Evolutionary conservation across 2,888 invertebrate genomes (phyloP).

Genomic region (Aphrophora alni): DNA sequence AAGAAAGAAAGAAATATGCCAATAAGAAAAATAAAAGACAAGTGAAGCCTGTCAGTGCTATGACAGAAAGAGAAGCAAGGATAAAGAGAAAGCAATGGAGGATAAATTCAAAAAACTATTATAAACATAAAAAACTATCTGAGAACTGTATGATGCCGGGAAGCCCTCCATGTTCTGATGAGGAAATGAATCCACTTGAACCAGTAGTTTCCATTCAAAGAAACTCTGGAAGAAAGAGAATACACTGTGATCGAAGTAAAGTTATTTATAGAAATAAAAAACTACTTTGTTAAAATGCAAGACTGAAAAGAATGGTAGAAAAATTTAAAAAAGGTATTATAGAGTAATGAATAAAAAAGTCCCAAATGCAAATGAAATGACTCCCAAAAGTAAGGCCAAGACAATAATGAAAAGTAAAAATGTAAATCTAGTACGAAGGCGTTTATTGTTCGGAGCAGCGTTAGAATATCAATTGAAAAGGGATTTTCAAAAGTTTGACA

Average conservation of each 20-base stretch:
- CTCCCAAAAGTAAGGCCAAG: conserved; percentile 3
- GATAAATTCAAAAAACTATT: neutral
- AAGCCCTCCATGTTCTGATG: conserved; percentile 23
- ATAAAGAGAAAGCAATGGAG: conserved; percentile 27
- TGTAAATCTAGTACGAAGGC: conserved; percentile 1
- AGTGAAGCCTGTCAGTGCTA: conserved; percentile 19
- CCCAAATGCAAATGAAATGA: conserved; percentile 17
- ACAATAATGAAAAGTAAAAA: conserved; percentile 24
- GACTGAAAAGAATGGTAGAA: conserved; percentile 17
- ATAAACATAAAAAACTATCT: neutral
- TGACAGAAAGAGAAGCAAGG: conserved; percentile 19
- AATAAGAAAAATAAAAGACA: neutral
- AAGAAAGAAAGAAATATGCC: neutral
- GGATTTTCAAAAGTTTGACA: conserved; percentile 6
- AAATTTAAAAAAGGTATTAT: conserved; percentile 22
- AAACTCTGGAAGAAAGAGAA: conserved; percentile 23
- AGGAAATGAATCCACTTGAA: neutral
- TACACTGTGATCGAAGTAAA: conserved; percentile 23
- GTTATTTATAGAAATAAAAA: conserved; percentile 19
- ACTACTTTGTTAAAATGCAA: conserved; percentile 13
- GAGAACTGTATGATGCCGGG: neutral
- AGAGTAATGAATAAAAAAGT: neutral
- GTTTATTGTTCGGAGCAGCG: conserved; percentile 12
- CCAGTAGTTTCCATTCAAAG: conserved; percentile 2
- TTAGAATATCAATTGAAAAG: conserved; percentile 13